Base-by-base conservation (phyloP, 2,797 vertebrate genomes). In the Novumbra hubbsi region DNA sequence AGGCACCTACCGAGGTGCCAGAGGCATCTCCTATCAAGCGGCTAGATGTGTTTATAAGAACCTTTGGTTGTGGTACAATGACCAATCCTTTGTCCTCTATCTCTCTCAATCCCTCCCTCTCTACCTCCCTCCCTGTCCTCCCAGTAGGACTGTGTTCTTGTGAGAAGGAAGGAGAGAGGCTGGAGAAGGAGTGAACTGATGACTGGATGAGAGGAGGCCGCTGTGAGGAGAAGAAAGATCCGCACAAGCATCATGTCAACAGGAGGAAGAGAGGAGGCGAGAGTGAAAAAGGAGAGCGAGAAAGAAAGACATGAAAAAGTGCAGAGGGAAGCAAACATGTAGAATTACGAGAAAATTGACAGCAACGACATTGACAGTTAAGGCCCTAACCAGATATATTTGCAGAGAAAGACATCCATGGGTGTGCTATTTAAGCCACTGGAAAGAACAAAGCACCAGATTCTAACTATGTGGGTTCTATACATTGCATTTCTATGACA, bases 11-110 rank as follows among this genome's bases (percentile, higher is more conserved):
- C 68, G 75, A 76, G 86, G 86, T 89, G 57, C 84, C 85, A 83
- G 92, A 92, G 92, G 91, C 90, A 93, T 87, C 92, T 90, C 87
- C 90, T 78, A 52, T 88, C 80, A 85, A 91, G 85, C 88, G 91
- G 87, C 87, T 92, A 87, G 76, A 70, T 72, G 79, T 72, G 75
- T 85, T 67, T 77, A 79, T 57, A 90, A 52, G 73, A 72, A 49
- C 57, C 30, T n/a, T 71, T 71, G 28, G 52, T 57, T 71, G 21
- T 60, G 30, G 52, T 41, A 16, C 9, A 16, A 30, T 57, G 45
- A 8, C 72, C 45, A 45, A 1, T 45, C 41, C 41, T 3, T 38
- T 38, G 8, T 8, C 68, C 65, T 38, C 12, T 50, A 45, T 69
- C 14, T 69, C 32, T 65, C 63, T 34, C 5, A 49, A 21, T 73